phyloP scores from a whole-genome alignment of 2,888 invertebrate genomes.

The Stenichneumon culpator region DNA sequence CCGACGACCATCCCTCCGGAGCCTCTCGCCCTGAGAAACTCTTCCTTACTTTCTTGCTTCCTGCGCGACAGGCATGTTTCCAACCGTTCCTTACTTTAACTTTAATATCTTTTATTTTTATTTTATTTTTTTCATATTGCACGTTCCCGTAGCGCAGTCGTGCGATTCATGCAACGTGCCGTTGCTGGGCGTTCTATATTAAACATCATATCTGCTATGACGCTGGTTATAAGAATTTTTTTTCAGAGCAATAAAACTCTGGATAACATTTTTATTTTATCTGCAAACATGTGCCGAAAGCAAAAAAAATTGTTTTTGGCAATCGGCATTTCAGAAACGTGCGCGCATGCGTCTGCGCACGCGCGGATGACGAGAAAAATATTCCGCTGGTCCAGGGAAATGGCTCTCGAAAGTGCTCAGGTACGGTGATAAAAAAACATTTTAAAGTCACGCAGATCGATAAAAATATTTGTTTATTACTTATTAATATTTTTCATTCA shows the following conservation, averaged over 20 bases:
- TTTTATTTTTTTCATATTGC: background rate
- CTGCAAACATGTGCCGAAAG: background rate
- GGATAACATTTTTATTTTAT: background rate
- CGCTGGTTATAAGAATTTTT: background rate
- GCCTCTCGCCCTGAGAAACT: slow-evolving; percentile 43
- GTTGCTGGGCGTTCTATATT: slow-evolving; percentile 9
- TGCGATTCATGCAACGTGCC: slow-evolving; percentile 11
- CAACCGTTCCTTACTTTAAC: slow-evolving; percentile 40
- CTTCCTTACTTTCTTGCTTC: slow-evolving; percentile 27
- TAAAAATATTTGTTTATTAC: too few relatives aligned
- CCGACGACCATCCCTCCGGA: background rate
- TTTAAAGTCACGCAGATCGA: too few relatives aligned
- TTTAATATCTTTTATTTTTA: slow-evolving; percentile 35
- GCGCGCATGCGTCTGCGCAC: too few relatives aligned
- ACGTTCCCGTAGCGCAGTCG: background rate
- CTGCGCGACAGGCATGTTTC: slow-evolving; percentile 8
- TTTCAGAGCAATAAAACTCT: background rate
- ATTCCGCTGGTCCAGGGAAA: too few relatives aligned
- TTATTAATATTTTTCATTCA: too few relatives aligned
- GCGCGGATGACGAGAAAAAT: too few relatives aligned
- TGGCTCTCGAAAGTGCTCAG: too few relatives aligned
- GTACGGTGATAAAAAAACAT: too few relatives aligned
- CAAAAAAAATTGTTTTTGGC: background rate
- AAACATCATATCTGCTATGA: slow-evolving; percentile 5
- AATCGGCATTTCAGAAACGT: too few relatives aligned